phyloP scores from a whole-genome alignment of 2,888 invertebrate genomes.

The Nezara viridula region DNA sequence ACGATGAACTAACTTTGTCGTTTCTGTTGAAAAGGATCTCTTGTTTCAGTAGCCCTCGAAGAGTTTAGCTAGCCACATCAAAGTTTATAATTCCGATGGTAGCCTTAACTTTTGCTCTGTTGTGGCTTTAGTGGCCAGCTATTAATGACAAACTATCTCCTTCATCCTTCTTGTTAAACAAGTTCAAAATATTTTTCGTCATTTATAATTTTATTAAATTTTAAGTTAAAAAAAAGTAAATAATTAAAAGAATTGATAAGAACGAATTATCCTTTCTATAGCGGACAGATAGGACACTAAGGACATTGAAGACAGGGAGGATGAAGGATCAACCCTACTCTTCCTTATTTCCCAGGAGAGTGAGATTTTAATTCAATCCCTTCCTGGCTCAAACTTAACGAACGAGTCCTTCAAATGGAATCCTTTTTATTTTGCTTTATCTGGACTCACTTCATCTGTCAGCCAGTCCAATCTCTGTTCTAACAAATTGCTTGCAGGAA shows the following conservation, averaged over 20 bases:
- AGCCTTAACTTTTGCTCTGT: background rate
- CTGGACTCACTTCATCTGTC: background rate
- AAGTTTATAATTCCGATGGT: background rate
- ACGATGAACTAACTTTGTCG: background rate
- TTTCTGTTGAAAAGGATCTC: background rate
- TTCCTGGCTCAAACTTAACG: background rate
- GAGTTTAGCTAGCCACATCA: background rate
- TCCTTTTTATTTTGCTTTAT: background rate
- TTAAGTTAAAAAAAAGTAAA: too few relatives aligned
- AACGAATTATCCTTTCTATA: too few relatives aligned
- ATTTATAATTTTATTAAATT: too few relatives aligned
- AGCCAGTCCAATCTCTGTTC: background rate
- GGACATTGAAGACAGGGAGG: too few relatives aligned
- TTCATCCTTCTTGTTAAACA: background rate
- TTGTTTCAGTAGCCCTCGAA: background rate
- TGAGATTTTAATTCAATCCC: constrained; percentile 5
- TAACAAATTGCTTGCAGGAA: background rate
- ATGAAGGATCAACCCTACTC: background rate
- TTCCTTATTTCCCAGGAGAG: constrained; percentile 5
- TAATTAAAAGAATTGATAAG: too few relatives aligned
- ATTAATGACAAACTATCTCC: background rate
- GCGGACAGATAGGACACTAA: too few relatives aligned
- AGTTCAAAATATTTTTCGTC: background rate
- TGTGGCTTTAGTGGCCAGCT: too few relatives aligned
- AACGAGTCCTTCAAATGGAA: background rate